Base-by-base conservation (phyloP, 2,113 vertebrate genomes). In the Neolamprologus falcicula region DNA sequence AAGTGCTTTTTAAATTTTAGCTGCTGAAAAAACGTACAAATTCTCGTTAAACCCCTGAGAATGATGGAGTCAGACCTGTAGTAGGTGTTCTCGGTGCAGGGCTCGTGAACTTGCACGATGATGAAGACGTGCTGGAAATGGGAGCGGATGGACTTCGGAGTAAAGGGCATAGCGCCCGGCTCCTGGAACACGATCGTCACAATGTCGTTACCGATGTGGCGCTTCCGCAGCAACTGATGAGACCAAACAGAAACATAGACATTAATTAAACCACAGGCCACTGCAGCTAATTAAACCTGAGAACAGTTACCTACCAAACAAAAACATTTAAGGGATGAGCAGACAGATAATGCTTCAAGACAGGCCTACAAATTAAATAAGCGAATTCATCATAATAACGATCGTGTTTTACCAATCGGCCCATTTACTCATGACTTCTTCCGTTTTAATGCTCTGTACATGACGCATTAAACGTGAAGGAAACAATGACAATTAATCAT, bases 171-270 rank as follows among this genome's bases (percentile, higher is more conserved):
- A 3, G 98, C 97, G 17, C 97, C 97, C 0, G 97, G 97, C 84
- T 98, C 98, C 95, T 98, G 98, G 96, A 98, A 98, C 93, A 98
- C 97, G 89, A 98, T 97, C 9, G 98, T 98, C 91, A 98, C 97
- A 0, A 98, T 98, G 94, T 98, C 97, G 17, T 98, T 98, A 83
- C 98, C 98, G 3, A 98, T 98, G 93, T 98, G 98, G 52, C 98
- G 97, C 79, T 98, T 98, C 89, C 98, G 95, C 88, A 98, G 95
- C 84, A 98, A 91, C 98, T 98, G 93, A 7, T 12, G 10, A 87
- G 31, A 89, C 3, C 81, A 68, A 78, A 89, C 33, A 85, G 24
- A 89, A 33, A 87, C 79, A 86, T 17, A 89, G 66, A 85, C 11
- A 45, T 37, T 7, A n/a, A 61, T 80, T 42, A 47, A 81, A 90